phyloP scores from a whole-genome alignment of 37 sponge, comb jelly and placozoan genomes.

The Spongilla lacustris region DNA sequence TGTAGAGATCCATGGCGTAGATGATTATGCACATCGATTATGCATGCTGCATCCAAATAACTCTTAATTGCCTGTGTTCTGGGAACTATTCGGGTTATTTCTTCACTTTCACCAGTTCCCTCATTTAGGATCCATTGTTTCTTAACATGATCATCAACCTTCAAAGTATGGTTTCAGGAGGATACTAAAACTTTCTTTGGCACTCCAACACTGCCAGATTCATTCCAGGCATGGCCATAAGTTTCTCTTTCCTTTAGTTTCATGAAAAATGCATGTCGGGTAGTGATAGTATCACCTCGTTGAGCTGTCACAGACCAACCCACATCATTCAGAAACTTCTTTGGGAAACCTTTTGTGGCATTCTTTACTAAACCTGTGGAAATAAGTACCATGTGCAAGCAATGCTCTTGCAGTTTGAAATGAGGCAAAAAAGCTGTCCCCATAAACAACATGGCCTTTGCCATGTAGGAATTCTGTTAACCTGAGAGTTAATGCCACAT shows the following conservation, averaged over 20 bases:
- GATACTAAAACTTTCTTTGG: too few species aligned
- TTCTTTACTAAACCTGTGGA: neutral
- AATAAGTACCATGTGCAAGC: neutral
- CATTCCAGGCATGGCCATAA: neutral
- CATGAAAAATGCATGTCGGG: neutral
- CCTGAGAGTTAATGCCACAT: neutral
- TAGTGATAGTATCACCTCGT: neutral
- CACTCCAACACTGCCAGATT: too few species aligned
- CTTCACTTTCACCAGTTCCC: neutral
- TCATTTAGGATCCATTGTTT: neutral
- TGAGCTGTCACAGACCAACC: neutral
- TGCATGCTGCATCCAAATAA: neutral
- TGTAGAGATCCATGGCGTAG: neutral
- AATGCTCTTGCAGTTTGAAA: neutral
- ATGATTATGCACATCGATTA: neutral
- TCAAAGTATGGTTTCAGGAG: too few species aligned
- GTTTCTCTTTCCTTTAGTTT: neutral
- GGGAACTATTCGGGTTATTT: neutral
- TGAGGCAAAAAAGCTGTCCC: neutral
- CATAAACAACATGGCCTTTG: neutral
- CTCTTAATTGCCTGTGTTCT: conserved; percentile 1
- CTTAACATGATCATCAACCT: too few species aligned
- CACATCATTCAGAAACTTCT: conserved; percentile 1
- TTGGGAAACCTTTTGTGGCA: neutral
- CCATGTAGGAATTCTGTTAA: neutral